Base-by-base conservation (phyloP, 2,888 invertebrate genomes). In the Galeruca laticollis region DNA sequence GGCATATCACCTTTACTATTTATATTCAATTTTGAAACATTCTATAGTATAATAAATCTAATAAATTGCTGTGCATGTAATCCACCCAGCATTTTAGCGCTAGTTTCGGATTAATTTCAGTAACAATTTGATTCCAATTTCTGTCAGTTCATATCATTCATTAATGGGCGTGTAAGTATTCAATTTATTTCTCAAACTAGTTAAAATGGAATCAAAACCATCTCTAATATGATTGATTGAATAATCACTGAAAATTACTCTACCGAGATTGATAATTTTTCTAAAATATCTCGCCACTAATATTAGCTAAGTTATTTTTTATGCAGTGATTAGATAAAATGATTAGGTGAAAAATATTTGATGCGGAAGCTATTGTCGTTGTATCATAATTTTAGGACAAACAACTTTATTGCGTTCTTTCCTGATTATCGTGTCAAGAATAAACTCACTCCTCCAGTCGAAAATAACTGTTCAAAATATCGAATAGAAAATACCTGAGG, bases 1-100 rank as follows among this genome's bases (percentile, higher is more conserved):
- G 65, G 51, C 68, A 72, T 72, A 59, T 54, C 52, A 67, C 21
- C 21, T 62, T 62, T 31, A 62, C 61, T 56, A 49, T 37, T 51
- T 35, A 49, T 35, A 59, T 59, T 66, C 66, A 66, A 66, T 66
- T 66, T 59, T 51, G 20, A 31, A 57, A 57, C 56, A 57, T 33
- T 35, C 15, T 33, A 57, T 15, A n/a, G 20, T 18, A 20, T 51
- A 18, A 51, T 51, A 20, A 51, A 57, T 8, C 56, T 35, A 18
- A 35, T 57, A 57, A 57, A 57, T 54, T 54, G 54, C 21, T 54
- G 26, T 57, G 35, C 11, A 35, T 33, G 11, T 35, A 57, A 15
- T 57, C 18, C 33, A 35, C 51, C 18, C 10, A 35, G 15, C 33
- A 10, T 33, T 65, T 65, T 43, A 65, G 31, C 47, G 33, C 43